These are phyloP conservation scores for Agrochola lychnidis DNA, from an alignment of 2,888 invertebrate species.

Conservation along the genomic window DNA sequence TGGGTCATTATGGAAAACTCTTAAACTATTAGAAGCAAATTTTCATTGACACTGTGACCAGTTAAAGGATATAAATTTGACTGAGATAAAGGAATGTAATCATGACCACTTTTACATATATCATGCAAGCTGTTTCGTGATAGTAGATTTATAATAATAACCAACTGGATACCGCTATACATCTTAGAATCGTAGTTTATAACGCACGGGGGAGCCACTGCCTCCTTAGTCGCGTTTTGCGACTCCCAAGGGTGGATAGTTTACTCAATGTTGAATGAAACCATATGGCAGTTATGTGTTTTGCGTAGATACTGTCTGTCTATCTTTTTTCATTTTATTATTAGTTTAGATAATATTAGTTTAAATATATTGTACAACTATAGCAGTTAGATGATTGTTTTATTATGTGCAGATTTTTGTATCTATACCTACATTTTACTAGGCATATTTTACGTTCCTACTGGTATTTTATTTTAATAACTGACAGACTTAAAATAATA, in stretches of 20 bases:
- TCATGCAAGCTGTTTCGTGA: conserved; percentile 5
- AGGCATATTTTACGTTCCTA: background rate
- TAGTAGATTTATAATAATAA: conserved; percentile 51
- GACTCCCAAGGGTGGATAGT: conserved; percentile 36
- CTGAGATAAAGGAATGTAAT: background rate
- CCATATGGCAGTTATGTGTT: conserved; percentile 25
- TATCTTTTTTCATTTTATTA: no score
- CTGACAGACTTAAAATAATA: no score
- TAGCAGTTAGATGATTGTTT: no score
- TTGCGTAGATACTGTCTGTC: background rate
- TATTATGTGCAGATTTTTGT: no score
- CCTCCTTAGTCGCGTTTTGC: conserved; percentile 34
- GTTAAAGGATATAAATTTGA: background rate
- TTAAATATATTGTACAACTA: no score
- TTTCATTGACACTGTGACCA: background rate
- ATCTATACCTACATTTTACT: background rate
- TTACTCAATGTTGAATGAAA: conserved; percentile 46
- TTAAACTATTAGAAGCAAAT: background rate
- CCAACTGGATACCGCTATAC: conserved; percentile 26
- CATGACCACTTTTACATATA: background rate
- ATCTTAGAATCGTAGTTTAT: conserved; percentile 47
- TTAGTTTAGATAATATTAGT: no score
- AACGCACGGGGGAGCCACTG: conserved; percentile 30
- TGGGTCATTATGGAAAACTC: background rate
- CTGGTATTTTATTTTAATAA: no score